These are phyloP conservation scores for Agelaius tricolor DNA, from an alignment of 2,113 vertebrate genomes.

Conservation along the genomic window DNA sequence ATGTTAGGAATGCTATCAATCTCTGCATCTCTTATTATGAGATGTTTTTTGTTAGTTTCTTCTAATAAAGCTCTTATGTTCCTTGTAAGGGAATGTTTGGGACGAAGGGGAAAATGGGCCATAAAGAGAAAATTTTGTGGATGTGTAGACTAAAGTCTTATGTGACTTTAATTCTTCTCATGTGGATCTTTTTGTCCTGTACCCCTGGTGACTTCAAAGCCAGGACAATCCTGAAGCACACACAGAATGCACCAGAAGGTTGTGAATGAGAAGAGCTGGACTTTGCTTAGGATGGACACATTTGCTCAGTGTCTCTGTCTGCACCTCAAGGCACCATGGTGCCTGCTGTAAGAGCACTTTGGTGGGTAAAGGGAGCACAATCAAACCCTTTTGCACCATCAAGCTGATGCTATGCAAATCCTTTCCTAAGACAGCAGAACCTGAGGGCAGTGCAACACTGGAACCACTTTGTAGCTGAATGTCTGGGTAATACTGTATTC, in stretches of 20 bases:
- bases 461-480: neutral
- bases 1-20: neutral
- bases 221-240: neutral
- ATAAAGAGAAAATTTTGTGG: neutral
- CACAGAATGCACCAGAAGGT: neutral
- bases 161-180: neutral
- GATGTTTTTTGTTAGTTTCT: neutral
- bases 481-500: neutral
- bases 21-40: neutral
- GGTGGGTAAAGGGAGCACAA: neutral
- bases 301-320: neutral
- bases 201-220: neutral
- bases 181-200: fast-evolving
- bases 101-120: neutral
- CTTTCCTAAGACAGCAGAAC: neutral
- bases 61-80: neutral
- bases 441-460: neutral
- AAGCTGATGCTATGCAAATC: neutral
- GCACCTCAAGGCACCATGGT: neutral
- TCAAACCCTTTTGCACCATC: neutral
- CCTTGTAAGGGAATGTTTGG: neutral
- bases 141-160: neutral
- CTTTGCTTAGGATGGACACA: neutral
- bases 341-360: neutral
- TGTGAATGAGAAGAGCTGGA: neutral